Evolutionary conservation across 2,888 invertebrate species (phyloP), one percentile per base, ranked within the genome.

Genomic region (Adelphocoris suturalis): DNA sequence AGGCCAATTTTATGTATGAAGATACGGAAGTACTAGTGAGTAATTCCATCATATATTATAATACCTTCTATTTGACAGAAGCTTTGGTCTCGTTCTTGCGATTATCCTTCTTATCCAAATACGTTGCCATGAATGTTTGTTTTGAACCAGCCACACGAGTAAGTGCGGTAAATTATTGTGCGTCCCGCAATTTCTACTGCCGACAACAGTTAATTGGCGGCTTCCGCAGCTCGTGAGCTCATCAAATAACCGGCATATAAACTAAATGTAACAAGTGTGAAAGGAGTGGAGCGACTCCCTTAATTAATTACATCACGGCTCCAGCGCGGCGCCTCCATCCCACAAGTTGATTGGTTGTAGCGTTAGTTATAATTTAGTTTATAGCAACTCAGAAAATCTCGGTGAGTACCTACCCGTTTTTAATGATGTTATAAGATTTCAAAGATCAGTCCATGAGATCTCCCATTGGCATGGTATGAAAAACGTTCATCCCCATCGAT

Each of bases 221-320:
- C 68, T 68, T 68, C 68, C 68, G 68, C 68, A 23, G 68, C 68
- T 68, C 68, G 68, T 68, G 68, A 68, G 68, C 68, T 68, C 68
- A 68, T 68, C 68, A 0, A 68, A 68, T 68, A 23, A 68, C 5
- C 68, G 68, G 27, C 19, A 68, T 23, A 68, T 68, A 23, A 68
- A 68, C 68, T 68, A 13, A 68, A 27, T 68, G 23, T 23, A 68
- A 68, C 68, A 23, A 68, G 68, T 68, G 68, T 68, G 68, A 68
- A 68, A 68, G 68, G 27, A 68, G 27, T 7, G 7, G 68, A 68
- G 5, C 68, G 23, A 68, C 68, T 12, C 11, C 19, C 68, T 68
- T 23, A 68, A 68, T 68, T 68, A 68, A 68, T 27, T 23, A 27
- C 68, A 68, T 68, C 68, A 11, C 27, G 68, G 68, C 68, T 23